Evolutionary conservation across 2,113 vertebrate genomes (phyloP).

Genomic region (Aythya baeri): DNA sequence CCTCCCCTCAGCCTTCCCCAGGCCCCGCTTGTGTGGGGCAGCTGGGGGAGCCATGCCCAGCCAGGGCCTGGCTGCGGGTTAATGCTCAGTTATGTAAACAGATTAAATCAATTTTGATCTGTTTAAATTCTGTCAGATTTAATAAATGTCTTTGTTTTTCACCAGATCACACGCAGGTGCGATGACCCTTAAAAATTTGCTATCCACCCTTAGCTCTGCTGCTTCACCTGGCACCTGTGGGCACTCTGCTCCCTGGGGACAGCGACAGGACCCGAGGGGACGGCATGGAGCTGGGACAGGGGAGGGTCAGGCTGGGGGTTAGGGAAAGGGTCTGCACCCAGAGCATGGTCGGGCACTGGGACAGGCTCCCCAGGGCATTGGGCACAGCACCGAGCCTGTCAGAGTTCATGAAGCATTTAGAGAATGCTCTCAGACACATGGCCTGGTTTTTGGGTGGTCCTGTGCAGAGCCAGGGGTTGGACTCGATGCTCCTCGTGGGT

Average conservation of each 20-base stretch:
- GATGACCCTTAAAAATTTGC: background rate
- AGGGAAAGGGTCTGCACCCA: background rate
- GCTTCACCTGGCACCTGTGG: background rate
- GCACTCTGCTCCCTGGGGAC: background rate
- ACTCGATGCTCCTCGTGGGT: no score
- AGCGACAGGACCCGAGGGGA: background rate
- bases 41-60: background rate
- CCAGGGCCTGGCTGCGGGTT: constrained; percentile 33
- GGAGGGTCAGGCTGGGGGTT: background rate
- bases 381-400: background rate
- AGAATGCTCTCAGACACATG: background rate
- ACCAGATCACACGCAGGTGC: background rate
- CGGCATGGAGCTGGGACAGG: background rate
- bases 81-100: constrained; percentile 46
- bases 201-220: background rate
- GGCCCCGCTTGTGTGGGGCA: background rate
- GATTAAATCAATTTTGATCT: background rate
- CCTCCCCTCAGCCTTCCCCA: background rate
- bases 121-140: no score
- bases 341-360: background rate
- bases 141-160: background rate
- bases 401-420: background rate
- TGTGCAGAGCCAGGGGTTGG: background rate
- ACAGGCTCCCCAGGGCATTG: background rate
- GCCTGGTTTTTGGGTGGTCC: background rate